Base-by-base conservation (phyloP, 2,888 invertebrate genomes). In the Metallyticus violacea region DNA sequence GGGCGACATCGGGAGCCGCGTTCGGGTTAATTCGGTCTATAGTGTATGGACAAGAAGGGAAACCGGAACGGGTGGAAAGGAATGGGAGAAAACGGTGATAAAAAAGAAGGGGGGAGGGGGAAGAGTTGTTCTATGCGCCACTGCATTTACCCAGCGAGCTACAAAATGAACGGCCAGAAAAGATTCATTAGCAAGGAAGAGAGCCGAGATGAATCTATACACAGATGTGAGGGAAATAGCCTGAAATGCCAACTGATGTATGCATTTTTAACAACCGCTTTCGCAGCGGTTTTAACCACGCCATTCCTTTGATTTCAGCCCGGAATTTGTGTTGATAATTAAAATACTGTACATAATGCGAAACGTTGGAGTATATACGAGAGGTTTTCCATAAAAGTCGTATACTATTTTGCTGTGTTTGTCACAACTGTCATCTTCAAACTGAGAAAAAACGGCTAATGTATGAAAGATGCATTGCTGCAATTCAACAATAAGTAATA, bases 1-100 rank as follows among this genome's bases (percentile, higher is more conserved):
- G 87, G 88, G 86, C 86, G 79, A 85, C 85, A 79, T 87, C 87
- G 87, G 87, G 7, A 81, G 77, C 40, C n/a, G 76, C 79, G 86
- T 86, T 88, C 88, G 88, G 88, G 81, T 87, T 78, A 82, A 79
- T 81, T 88, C 88, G 88, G 87, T 79, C 26, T 79, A 30, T 77
- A 77, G 85, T 81, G 84, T 62, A 30, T 81, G 84, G 82, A 40
- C 81, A 76, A 85, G 77, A 85, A 85, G 76, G 28, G 85, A 81
- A 83, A 82, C 27, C 85, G 85, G 83, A 86, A 85, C 84, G 62
- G 77, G 78, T 78, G 27, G 77, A 26, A 78, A 27, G 29, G 82
- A 79, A 79, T 29, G 84, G 80, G 76, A 26, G 85, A 62, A 40
- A 81, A 85, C 28, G 85, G 30, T 27, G 85, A 81, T 80, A 77